phyloP scores from a whole-genome alignment of 2,888 invertebrate genomes.

The Lycia hirtaria region DNA sequence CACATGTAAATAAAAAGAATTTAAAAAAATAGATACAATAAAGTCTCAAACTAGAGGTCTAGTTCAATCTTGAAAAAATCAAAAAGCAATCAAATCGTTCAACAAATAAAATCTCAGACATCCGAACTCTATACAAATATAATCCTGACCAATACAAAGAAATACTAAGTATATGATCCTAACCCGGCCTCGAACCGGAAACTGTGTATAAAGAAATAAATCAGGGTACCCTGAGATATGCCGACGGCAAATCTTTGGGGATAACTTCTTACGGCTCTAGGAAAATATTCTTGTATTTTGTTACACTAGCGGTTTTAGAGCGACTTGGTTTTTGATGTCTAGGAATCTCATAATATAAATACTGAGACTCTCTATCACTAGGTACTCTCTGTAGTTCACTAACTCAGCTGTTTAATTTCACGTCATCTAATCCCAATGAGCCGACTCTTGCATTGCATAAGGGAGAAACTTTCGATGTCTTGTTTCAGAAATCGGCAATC shows the following conservation, averaged over 20 bases:
- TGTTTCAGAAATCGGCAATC: no score
- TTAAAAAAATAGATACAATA: no score
- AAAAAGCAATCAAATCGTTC: slow-evolving; percentile 24
- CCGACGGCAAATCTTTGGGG: slow-evolving; percentile 40
- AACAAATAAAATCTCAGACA: slow-evolving; percentile 23
- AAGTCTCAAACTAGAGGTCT: neutral
- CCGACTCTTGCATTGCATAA: no score
- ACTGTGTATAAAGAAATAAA: slow-evolving; percentile 33
- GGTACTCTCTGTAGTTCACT: no score
- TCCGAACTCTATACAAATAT: slow-evolving; percentile 8
- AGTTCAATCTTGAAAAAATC: slow-evolving; percentile 11
- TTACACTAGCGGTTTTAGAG: neutral
- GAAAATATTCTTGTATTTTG: slow-evolving; percentile 11
- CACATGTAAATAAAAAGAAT: no score
- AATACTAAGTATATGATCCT: slow-evolving; percentile 15
- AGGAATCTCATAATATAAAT: neutral
- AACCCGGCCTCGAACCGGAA: slow-evolving; percentile 22
- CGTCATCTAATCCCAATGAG: no score
- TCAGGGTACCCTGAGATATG: slow-evolving; percentile 36
- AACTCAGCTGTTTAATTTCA: no score
- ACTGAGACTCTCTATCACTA: no score
- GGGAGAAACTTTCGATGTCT: no score
- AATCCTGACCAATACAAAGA: slow-evolving; percentile 13
- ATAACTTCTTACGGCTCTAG: slow-evolving; percentile 32
- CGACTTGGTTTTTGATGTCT: no score